Evolutionary conservation across 1,140 invertebrate genomes (phyloP), one percentile per base, ranked within the genome.

Genomic region (Cardiocondyla obscurior): DNA sequence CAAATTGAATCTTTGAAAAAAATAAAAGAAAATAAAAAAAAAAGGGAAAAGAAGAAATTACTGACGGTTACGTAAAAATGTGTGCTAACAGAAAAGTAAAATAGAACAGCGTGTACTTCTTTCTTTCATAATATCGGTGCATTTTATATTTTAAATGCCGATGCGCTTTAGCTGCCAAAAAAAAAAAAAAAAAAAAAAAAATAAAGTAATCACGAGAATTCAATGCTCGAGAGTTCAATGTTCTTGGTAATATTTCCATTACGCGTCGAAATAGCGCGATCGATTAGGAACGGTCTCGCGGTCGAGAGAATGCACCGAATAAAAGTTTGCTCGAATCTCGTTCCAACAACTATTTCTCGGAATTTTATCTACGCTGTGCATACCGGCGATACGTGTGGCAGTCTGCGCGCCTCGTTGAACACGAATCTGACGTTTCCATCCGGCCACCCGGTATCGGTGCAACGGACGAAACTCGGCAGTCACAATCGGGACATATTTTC

Each of bases 401-500:
- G 12, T 51, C n/a, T 51, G 51, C 8, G n/a, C 33, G 30, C 46
- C 16, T 28, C 22, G 33, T 36, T 8, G 22, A 36, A 19, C n/a
- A n/a, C 14, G 19, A 25, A 44, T 44, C n/a, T 14, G 60, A 33
- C 46, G 22, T 67, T 67, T 77, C 22, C 36, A 22, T 46, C 25
- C 14, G 44, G 22, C 14, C 73, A 77, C 58, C 60, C 58, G 60
- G 44, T 77, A 77, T 33, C 4, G 14, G 46, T 3, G 5, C 30
- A n/a, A 30, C 36, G 3, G 19, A 55, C 33, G 14, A 44, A 84
- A 84, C 28, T 85, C 58, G 10, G 44, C 25, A 69, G 58, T 84
- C 58, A 65, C 72, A 67, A 84, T 46, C 72, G 60, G 44, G 19
- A 51, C 60, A 67, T 85, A 79, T 65, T 76, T 74, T 65, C 25